phyloP scores from a whole-genome alignment of 2,113 vertebrate species.

The Nerophis ophidion region DNA sequence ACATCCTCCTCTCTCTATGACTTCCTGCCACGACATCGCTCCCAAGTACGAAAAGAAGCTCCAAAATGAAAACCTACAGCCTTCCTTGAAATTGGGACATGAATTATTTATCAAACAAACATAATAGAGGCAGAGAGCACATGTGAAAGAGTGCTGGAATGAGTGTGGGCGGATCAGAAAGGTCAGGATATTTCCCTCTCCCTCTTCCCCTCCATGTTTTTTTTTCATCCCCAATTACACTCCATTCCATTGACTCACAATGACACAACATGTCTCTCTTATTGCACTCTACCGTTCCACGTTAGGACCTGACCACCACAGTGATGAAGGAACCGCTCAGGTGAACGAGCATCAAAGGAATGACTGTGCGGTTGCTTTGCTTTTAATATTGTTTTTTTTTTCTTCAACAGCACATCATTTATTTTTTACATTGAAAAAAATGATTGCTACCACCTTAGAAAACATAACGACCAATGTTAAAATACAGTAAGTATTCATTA shows the following conservation, averaged over 20 bases:
- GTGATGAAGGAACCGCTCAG: background rate
- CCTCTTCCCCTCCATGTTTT: background rate
- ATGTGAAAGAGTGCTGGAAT: background rate
- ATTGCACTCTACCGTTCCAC: background rate
- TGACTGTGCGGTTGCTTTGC: no score
- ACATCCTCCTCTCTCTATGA: constrained; percentile 59
- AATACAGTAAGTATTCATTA: no score
- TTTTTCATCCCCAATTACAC: constrained; percentile 16
- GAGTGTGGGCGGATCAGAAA: constrained; percentile 10
- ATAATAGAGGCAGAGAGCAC: constrained; percentile 15
- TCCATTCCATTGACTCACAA: constrained; percentile 9
- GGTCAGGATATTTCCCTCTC: constrained; percentile 4
- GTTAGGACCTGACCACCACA: background rate
- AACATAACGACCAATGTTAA: no score
- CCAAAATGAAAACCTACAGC: constrained; percentile 15
- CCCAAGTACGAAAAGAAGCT: constrained; percentile 10
- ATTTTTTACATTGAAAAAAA: no score
- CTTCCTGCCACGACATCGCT: constrained; percentile 37
- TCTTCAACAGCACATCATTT: no score
- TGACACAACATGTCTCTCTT: constrained; percentile 3
- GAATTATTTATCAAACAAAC: constrained; percentile 27
- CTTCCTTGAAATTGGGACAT: constrained; percentile 20
- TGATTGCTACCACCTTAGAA: no score
- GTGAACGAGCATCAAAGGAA: no score
- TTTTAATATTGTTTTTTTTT: no score